Conservation (phyloP, 2,888 invertebrate species). For the Dinocampus coccinellae region DNA sequence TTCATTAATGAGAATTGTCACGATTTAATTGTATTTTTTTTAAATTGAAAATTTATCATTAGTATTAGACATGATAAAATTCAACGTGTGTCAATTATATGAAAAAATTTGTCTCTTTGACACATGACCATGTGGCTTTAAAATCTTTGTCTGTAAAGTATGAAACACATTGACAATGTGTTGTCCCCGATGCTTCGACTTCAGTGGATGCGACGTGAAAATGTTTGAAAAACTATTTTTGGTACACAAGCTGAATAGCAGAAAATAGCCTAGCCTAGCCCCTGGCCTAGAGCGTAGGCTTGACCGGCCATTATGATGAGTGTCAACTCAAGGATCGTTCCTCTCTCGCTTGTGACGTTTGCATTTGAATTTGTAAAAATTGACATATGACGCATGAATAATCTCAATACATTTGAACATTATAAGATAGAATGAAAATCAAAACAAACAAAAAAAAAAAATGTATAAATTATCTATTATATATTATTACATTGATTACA, state of each 20-base stretch:
- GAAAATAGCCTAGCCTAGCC: constrained; percentile 67
- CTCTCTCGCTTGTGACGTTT: constrained; percentile 15
- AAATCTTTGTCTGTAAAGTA: neutral
- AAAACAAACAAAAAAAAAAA: no score
- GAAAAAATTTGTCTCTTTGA: no score
- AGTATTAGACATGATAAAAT: no score
- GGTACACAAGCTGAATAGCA: constrained; percentile 61
- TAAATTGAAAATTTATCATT: no score
- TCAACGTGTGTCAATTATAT: no score
- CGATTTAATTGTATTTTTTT: no score
- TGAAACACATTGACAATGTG: neutral
- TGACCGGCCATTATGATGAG: constrained; percentile 53
- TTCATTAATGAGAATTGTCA: no score
- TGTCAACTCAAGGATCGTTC: constrained; percentile 31
- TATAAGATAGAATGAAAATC: no score
- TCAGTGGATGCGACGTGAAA: constrained; percentile 28
- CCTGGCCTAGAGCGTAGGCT: constrained; percentile 66
- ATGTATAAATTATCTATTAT: no score
- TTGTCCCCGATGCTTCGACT: neutral
- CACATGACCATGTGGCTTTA: neutral
- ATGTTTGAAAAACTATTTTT: constrained; percentile 59
- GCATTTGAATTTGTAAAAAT: neutral
- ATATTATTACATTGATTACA: no score
- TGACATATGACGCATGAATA: no score
- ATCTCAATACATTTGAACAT: no score